Evolutionary conservation across 2,888 invertebrate species (phyloP), one percentile per base, ranked within the genome.

Genomic region (Incurvaria masculella): DNA sequence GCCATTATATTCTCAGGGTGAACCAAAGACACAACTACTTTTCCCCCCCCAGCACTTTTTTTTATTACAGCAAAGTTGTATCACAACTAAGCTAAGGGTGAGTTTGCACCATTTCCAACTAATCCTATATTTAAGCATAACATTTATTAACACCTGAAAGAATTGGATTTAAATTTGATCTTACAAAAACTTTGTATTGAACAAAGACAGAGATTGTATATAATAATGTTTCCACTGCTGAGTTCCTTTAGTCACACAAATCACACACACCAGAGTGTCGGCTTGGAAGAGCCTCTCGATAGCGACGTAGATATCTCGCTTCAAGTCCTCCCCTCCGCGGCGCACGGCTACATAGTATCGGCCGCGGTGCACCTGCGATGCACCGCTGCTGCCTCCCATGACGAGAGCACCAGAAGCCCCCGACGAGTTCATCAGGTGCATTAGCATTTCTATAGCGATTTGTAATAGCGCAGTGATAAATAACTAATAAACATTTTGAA

Each of bases 231-330:
- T 48, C 39, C 14, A 40, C 14, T 17, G 3, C 2, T 44, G 11
- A 33, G 8, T 42, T 21, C 20, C 16, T 17, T 42, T 40, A 18
- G 10, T 33, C 10, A 17, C 20, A 48, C n/a, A 43, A n/a, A n/a
- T n/a, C 27, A 44, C 46, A 61, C 64, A 57, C 52, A 79, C 79
- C 66, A 79, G 63, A 55, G 64, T 63, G 61, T 78, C 76, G 46
- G 61, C 70, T 61, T 76, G 73, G 58, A 69, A 74, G 54, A 74
- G 59, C 64, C 72, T 79, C 51, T 73, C 71, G 44, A 79, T 64
- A 46, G 65, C 59, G 49, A 79, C 62, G 47, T 67, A 68, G 26
- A 79, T 64, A 57, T 79, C 71, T 59, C 64, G 75, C 53, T 70
- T 78, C 53, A 55, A 61, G 53, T 79, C 78, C 57, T 79, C 78